phyloP scores from a whole-genome alignment of 2,888 invertebrate species.

The Neoscelio sp. region DNA sequence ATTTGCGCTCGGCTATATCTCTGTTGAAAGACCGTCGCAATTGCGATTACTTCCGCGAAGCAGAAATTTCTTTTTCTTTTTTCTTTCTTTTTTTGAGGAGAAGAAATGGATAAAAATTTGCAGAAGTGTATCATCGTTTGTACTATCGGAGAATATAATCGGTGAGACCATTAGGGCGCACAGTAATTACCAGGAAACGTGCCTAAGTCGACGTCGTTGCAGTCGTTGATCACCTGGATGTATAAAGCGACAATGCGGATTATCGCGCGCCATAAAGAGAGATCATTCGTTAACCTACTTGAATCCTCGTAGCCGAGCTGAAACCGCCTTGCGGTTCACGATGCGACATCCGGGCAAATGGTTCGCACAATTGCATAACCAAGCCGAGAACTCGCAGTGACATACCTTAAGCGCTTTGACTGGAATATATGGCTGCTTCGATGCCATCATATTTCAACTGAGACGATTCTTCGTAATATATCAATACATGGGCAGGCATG shows the following conservation, averaged over 20 bases:
- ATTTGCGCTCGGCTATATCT: conserved; percentile 5
- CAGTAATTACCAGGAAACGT: conserved; percentile 18
- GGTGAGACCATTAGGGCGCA: conserved; percentile 1
- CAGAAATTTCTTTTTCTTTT: too few species aligned
- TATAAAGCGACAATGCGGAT: conserved; percentile 29
- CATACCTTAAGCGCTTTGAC: conserved; percentile 16
- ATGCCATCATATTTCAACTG: conserved; percentile 29
- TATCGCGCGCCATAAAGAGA: conserved; percentile 39
- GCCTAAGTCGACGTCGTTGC: conserved; percentile 14
- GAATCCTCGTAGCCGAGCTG: conserved; percentile 7
- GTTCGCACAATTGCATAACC: conserved; percentile 34
- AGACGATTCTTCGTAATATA: conserved; percentile 23
- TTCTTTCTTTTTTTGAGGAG: too few species aligned
- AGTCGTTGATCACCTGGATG: neutral
- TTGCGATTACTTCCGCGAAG: too few species aligned
- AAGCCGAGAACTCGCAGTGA: conserved; percentile 2
- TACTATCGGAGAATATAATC: conserved; percentile 5
- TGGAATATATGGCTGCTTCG: conserved; percentile 12
- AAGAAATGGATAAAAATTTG: neutral
- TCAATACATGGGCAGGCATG: conserved; percentile 1
- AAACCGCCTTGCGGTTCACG: conserved; percentile 26
- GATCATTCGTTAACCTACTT: conserved; percentile 57
- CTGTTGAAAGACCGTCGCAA: too few species aligned
- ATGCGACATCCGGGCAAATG: conserved; percentile 15
- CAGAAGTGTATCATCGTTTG: conserved; percentile 13